Evolutionary conservation across 1,140 invertebrate genomes (phyloP), one percentile per base, ranked within the genome.

Genomic region (Atta colombica): DNA sequence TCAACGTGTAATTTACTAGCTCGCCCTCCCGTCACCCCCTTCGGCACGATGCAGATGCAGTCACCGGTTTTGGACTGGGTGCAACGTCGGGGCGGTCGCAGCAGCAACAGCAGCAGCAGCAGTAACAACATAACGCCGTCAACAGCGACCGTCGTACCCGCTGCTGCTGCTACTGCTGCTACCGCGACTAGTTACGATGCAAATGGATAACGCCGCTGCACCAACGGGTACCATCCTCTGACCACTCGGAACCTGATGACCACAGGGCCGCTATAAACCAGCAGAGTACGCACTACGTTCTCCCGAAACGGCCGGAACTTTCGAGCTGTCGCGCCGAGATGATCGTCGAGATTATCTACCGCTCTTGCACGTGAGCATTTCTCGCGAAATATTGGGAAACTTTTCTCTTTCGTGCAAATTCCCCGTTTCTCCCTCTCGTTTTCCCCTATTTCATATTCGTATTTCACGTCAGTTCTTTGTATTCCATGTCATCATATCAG

Each of bases 1-100:
- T 93, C 92, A 92, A 91, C 92, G 90, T 90, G 91, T 93, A 93
- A 93, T 93, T 93, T 93, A 93, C 92, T 91, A 88, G 88, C 84
- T 60, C 81, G 55, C 77, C 75, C 66, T 16, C 51, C 68, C 21
- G 16, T 5, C 51, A 1, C 16, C 53, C 21, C 69, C 18, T 21
- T 74, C 85, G 80, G 84, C 86, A 88, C 91, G 87, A 88, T 89
- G 88, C 86, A 87, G 88, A 88, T 92, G 91, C 89, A 75, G 81
- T 71, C 90, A 84, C 80, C 65, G 88, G 61, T 89, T 78, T 55
- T 35, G 88, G 45, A 49, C 77, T 85, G 68, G 82, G 85, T 74
- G 69, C 71, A 25, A 84, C 85, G 39, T 80, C 85, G 69, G 60
- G 55, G 39, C 78, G 39, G 85, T 39, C 39, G 78, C 74, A 65